phyloP scores from a whole-genome alignment of 1,140 invertebrate species.

The Bombus sylvicola region DNA sequence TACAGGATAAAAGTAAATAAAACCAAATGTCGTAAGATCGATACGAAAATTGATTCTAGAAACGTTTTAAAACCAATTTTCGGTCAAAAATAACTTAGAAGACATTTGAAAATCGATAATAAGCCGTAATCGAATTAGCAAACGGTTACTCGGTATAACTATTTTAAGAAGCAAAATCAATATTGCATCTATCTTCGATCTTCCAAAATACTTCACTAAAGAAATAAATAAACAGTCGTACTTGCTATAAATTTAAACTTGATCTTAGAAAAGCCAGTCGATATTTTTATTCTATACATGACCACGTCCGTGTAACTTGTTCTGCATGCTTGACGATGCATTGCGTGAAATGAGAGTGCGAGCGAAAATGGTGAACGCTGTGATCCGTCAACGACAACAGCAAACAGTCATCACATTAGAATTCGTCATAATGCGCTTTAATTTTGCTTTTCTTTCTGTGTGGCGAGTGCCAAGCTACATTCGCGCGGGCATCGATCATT shows the following conservation, averaged over 20 bases:
- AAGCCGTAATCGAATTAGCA: not conserved
- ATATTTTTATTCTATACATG: not conserved
- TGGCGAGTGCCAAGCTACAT: not conserved
- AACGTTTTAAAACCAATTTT: no score
- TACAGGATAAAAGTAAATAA: no score
- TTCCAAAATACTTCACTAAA: not conserved
- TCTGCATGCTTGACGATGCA: not conserved
- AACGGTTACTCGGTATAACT: not conserved
- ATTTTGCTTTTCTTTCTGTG: not conserved
- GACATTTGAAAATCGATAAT: not conserved
- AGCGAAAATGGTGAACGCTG: not conserved
- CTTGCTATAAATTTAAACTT: not conserved
- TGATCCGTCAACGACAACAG: not conserved
- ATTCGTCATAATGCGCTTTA: not conserved
- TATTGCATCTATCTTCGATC: not conserved
- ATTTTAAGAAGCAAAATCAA: not conserved
- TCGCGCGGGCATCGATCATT: not conserved
- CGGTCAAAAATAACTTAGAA: not conserved
- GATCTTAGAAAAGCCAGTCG: not conserved
- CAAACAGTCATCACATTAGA: not conserved
- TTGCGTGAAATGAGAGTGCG: not conserved
- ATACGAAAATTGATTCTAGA: no score
- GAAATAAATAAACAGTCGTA: not conserved
- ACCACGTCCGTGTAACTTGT: no score
- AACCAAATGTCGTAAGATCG: no score